These are phyloP conservation scores for Bubo blakistoni DNA, from an alignment of 2,113 vertebrate genomes.

Conservation along the genomic window DNA sequence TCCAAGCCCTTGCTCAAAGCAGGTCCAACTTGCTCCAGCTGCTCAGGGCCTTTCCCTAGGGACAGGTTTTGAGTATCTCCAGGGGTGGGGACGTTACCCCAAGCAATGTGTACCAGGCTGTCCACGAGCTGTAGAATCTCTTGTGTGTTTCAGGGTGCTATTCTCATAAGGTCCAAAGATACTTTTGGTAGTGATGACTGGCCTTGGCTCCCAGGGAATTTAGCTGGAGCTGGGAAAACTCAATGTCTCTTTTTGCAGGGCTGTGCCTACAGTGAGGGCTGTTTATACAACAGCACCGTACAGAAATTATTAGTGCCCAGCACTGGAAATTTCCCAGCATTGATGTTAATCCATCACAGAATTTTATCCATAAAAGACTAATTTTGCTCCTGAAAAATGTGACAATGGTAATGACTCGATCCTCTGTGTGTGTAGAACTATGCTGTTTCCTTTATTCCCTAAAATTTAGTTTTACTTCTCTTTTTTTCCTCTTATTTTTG, in stretches of 20 bases:
- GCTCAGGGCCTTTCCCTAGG: background rate
- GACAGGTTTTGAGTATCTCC: background rate
- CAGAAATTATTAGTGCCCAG: background rate
- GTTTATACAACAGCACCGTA: background rate
- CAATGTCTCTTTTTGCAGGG: background rate
- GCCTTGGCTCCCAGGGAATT: background rate
- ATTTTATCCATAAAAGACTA: slow-evolving; percentile 11
- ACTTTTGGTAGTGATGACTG: background rate
- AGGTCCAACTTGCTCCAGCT: background rate
- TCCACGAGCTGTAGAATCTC: background rate
- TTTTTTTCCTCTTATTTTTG: background rate
- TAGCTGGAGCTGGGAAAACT: background rate
- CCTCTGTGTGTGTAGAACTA: background rate
- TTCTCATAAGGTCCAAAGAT: background rate
- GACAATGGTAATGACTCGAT: background rate
- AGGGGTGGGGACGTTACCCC: background rate
- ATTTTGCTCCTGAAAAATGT: slow-evolving; percentile 23
- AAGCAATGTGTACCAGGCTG: background rate
- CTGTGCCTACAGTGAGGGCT: background rate
- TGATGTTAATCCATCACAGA: slow-evolving; percentile 1
- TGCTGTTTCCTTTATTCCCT: slow-evolving; percentile 2
- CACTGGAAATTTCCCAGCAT: background rate
- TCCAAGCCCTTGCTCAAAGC: background rate
- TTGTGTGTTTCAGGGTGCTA: background rate
- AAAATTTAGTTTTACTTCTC: background rate